Evolutionary conservation across 2,888 invertebrate genomes (phyloP).

Genomic region (Mesochorus sp.): DNA sequence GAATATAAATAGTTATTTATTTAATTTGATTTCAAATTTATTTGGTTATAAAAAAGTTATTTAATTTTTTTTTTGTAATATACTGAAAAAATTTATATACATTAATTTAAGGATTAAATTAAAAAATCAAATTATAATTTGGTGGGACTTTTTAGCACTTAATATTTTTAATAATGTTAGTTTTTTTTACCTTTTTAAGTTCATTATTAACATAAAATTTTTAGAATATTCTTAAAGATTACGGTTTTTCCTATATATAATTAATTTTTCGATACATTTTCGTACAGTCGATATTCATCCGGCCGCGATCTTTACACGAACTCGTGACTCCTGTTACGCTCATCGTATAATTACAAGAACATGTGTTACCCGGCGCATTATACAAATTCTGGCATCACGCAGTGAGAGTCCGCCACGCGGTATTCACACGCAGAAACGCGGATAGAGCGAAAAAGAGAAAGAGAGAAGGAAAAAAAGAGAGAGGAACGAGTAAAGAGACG

Average conservation of each 20-base stretch:
- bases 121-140: too few species aligned
- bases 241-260: background rate
- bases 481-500: background rate
- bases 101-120: too few species aligned
- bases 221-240: too few species aligned
- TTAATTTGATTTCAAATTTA: too few species aligned
- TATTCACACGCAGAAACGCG: constrained; percentile 13
- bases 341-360: constrained; percentile 56
- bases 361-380: constrained; percentile 43
- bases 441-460: background rate
- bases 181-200: too few species aligned
- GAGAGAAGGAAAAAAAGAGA: background rate
- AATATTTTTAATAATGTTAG: too few species aligned
- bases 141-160: too few species aligned
- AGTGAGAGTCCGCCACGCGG: background rate
- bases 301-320: background rate
- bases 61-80: too few species aligned
- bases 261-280: background rate
- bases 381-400: constrained; percentile 13
- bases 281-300: background rate
- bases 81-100: too few species aligned
- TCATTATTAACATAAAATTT: too few species aligned
- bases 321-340: constrained; percentile 35
- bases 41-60: too few species aligned
- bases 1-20: too few species aligned